Evolutionary conservation across 2,113 vertebrate genomes (phyloP).

Genomic region (Choloepus hoffmanni): DNA sequence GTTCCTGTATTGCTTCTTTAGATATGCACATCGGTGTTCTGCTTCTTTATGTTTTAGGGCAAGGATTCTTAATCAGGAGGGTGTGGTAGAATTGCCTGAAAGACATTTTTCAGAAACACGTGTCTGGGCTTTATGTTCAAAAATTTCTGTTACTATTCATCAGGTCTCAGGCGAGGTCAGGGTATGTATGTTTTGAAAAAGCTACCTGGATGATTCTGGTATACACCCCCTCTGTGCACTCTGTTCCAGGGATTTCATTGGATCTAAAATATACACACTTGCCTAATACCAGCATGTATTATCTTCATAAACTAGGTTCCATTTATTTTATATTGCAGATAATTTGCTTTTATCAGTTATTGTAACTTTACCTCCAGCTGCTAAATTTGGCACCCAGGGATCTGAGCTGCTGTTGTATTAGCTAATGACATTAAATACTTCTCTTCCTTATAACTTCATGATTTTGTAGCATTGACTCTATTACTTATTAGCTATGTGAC

Average conservation of each 20-base stretch:
- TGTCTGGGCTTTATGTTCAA: constrained; percentile 11
- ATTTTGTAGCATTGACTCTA: constrained; percentile 1
- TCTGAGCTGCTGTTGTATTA: neutral
- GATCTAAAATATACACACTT: constrained; percentile 12
- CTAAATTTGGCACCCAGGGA: neutral
- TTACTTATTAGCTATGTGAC: neutral
- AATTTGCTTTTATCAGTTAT: constrained; percentile 38
- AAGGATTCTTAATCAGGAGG: constrained; percentile 11
- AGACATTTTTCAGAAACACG: constrained; percentile 40
- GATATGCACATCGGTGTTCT: neutral
- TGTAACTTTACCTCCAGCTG: neutral
- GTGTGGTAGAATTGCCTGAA: constrained; percentile 36
- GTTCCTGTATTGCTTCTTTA: constrained; percentile 34
- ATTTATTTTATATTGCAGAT: constrained; percentile 48
- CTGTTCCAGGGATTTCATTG: constrained; percentile 34
- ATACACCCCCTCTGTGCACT: neutral
- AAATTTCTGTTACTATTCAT: constrained; percentile 16
- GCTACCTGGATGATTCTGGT: constrained; percentile 54
- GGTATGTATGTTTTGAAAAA: constrained; percentile 54
- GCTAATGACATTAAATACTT: constrained; percentile 41
- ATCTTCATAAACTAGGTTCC: constrained; percentile 34
- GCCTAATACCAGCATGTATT: neutral
- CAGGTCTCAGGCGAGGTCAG: constrained; percentile 2
- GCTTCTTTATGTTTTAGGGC: constrained; percentile 44
- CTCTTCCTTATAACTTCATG: constrained; percentile 45